Conservation (phyloP, 1,140 invertebrate genomes). For the Hetaerina americana region DNA sequence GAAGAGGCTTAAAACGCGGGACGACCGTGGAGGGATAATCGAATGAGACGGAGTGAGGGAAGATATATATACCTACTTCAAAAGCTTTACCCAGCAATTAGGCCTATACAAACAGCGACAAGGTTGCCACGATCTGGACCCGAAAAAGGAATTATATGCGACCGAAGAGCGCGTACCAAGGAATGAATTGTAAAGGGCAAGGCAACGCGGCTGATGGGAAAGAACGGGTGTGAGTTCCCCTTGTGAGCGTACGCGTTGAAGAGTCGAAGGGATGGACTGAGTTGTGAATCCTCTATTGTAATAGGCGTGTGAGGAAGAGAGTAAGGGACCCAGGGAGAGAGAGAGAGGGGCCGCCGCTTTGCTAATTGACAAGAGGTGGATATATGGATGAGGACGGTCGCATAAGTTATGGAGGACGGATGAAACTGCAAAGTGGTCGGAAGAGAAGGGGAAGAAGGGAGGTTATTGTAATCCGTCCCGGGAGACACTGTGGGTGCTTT, state of each 20-base stretch:
- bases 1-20: no score
- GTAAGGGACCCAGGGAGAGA: neutral
- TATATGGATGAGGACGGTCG: neutral
- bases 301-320: neutral
- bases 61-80: no score
- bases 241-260: no score
- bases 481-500: no score
- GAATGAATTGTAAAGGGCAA: neutral
- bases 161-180: neutral
- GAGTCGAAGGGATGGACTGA: no score
- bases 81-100: neutral
- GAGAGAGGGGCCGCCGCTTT: neutral
- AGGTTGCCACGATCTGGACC: neutral
- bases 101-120: neutral
- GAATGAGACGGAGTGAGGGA: no score
- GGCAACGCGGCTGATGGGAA: neutral
- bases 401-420: neutral
- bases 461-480: neutral
- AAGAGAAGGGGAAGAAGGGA: neutral
- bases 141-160: neutral
- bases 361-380: neutral
- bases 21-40: no score
- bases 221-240: neutral
- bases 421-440: neutral
- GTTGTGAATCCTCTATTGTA: no score